Evolutionary conservation across 2,888 invertebrate genomes (phyloP).

Genomic region (Brachypalpus laphriformis): DNA sequence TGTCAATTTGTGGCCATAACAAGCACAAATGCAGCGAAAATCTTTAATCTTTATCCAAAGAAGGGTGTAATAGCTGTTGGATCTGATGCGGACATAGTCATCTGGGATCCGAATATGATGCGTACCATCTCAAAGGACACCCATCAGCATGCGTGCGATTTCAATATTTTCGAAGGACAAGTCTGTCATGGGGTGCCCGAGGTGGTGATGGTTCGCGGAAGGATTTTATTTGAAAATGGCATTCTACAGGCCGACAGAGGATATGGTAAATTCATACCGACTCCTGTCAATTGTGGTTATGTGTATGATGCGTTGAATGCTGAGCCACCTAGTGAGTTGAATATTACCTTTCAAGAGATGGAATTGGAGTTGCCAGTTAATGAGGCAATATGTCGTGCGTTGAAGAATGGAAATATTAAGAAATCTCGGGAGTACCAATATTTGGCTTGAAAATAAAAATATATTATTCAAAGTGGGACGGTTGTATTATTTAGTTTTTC

Average conservation of each 20-base stretch:
- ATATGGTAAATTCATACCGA: slow-evolving; percentile 93
- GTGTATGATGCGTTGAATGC: slow-evolving; percentile 34
- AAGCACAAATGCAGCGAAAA: slow-evolving; percentile 97
- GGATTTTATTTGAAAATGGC: slow-evolving; percentile 95
- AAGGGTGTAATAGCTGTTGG: slow-evolving; percentile 97
- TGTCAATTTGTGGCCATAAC: slow-evolving; percentile 98
- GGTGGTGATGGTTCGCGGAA: slow-evolving; percentile 95
- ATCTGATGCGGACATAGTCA: slow-evolving; percentile 97
- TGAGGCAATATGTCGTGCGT: slow-evolving; percentile 21
- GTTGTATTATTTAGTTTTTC: neutral
- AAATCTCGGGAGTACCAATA: slow-evolving; percentile 31
- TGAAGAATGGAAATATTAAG: slow-evolving; percentile 22
- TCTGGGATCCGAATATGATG: slow-evolving; percentile 96
- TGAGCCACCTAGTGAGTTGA: slow-evolving; percentile 14
- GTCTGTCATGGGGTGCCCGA: slow-evolving; percentile 95
- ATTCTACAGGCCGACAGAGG: slow-evolving; percentile 94
- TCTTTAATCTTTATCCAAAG: slow-evolving; percentile 97
- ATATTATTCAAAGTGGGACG: neutral
- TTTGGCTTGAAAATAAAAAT: slow-evolving; percentile 20
- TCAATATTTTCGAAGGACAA: slow-evolving; percentile 99
- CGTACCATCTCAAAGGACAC: slow-evolving; percentile 94
- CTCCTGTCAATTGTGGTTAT: slow-evolving; percentile 77
- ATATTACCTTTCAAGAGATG: slow-evolving; percentile 36
- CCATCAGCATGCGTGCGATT: slow-evolving; percentile 96
- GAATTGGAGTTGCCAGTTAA: slow-evolving; percentile 19